A percentile compares a stretch with the other conserved stretches of the same genome.
These are phyloP conservation scores for Ceriagrion tenellum DNA, from an alignment of 2,888 invertebrate genomes.

Conservation along the genomic window DNA sequence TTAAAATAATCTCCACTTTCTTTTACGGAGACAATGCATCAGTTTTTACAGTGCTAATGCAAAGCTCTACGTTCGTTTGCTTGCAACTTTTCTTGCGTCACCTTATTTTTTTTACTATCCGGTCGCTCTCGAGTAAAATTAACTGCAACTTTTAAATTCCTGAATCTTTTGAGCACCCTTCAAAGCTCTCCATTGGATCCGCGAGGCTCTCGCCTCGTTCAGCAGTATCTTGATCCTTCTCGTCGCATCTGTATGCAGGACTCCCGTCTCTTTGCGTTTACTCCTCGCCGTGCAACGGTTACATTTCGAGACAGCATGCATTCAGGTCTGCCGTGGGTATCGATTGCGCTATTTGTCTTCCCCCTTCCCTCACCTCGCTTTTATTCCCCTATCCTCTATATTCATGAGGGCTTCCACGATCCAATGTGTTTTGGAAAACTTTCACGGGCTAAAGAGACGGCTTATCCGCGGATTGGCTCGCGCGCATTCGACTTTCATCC, in stretches of 20 bases:
- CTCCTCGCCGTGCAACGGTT: background rate
- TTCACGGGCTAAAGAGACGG: background rate
- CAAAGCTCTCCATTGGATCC: too few species aligned
- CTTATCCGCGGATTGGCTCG: background rate
- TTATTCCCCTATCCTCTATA: background rate
- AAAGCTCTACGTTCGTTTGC: too few species aligned
- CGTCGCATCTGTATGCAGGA: background rate
- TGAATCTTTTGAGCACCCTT: too few species aligned
- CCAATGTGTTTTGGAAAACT: slow-evolving; percentile 23
- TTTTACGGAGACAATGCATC: too few species aligned
- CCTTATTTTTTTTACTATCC: too few species aligned
- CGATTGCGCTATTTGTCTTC: slow-evolving; percentile 13
- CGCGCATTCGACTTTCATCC: slow-evolving; percentile 22
- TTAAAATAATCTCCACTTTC: too few species aligned
- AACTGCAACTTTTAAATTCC: too few species aligned
- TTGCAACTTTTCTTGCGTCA: too few species aligned
- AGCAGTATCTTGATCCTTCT: too few species aligned
- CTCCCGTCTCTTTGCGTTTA: background rate
- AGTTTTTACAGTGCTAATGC: too few species aligned
- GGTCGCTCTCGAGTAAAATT: too few species aligned
- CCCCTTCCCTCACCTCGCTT: background rate
- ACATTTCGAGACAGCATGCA: background rate
- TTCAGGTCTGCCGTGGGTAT: background rate
- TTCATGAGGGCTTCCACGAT: background rate
- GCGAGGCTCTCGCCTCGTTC: too few species aligned